Evolutionary conservation across 2,888 invertebrate species (phyloP).

Genomic region (Mactromeris polynyma): DNA sequence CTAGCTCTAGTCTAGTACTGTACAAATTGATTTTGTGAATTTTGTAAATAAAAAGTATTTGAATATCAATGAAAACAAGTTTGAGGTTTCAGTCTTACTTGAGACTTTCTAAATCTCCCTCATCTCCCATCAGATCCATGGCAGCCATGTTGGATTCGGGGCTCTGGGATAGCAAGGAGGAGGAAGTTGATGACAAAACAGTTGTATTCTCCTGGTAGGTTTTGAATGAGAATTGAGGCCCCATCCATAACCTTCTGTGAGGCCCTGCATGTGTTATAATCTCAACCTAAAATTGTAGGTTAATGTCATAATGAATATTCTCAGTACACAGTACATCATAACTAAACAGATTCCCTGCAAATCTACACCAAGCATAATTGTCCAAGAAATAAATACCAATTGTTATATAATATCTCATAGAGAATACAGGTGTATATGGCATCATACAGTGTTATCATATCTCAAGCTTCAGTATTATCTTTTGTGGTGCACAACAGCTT

Average conservation of each 20-base stretch:
- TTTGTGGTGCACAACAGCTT: too few species aligned
- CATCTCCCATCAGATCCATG: slow-evolving; percentile 86
- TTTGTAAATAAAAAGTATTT: too few species aligned
- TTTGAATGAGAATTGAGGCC: slow-evolving; percentile 99
- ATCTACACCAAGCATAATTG: too few species aligned
- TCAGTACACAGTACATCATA: background rate
- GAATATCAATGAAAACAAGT: background rate
- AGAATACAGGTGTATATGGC: too few species aligned
- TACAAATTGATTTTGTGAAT: too few species aligned
- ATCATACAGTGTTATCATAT: too few species aligned
- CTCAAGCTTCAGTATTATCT: too few species aligned
- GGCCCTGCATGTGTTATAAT: slow-evolving; percentile 99
- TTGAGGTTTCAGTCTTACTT: slow-evolving; percentile 80
- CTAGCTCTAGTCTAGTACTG: too few species aligned
- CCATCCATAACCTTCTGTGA: slow-evolving; percentile 98
- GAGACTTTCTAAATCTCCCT: slow-evolving; percentile 86
- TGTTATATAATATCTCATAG: too few species aligned
- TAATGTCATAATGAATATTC: background rate
- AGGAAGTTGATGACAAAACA: slow-evolving; percentile 86
- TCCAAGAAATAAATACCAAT: too few species aligned
- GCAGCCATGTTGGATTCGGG: slow-evolving; percentile 83
- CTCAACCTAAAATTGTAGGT: slow-evolving; percentile 92
- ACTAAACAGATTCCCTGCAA: too few species aligned
- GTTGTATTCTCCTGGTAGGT: slow-evolving; percentile 90
- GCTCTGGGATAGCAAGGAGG: slow-evolving; percentile 86